A percentile compares a stretch with the other conserved stretches of the same genome.
phyloP scores from a whole-genome alignment of 2,113 vertebrate species.

The Gadus chalcogrammus region DNA sequence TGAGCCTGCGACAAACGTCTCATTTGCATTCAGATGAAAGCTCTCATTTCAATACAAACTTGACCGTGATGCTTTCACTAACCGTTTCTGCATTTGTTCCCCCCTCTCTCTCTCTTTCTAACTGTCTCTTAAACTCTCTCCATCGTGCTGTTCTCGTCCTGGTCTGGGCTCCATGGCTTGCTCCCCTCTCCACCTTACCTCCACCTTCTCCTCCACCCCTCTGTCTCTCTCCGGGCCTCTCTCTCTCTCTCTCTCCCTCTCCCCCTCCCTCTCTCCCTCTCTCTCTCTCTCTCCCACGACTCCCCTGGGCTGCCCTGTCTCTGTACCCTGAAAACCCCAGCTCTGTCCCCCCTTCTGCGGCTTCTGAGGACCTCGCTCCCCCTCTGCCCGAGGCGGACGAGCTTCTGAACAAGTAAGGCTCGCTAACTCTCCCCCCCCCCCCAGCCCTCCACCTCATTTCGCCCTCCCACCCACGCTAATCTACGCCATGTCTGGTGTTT shows the following conservation, averaged over 20 bases:
- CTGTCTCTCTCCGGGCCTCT: slow-evolving; percentile 3
- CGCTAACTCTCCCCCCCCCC: background rate
- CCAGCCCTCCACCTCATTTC: background rate
- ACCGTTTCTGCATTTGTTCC: slow-evolving; percentile 48
- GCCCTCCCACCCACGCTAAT: background rate
- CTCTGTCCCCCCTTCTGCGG: slow-evolving; percentile 71
- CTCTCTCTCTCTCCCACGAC: background rate
- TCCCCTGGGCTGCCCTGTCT: slow-evolving; percentile 15
- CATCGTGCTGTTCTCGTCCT: background rate
- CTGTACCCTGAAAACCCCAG: slow-evolving; percentile 53
- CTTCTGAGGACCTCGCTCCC: slow-evolving; percentile 82
- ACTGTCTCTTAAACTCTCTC: slow-evolving; percentile 11
- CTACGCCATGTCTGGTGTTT: too few species aligned
- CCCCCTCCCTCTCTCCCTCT: background rate
- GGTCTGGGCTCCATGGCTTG: slow-evolving; percentile 7
- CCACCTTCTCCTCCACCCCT: background rate
- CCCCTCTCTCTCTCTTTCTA: slow-evolving; percentile 15
- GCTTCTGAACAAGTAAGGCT: slow-evolving; percentile 90
- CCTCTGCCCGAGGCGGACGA: slow-evolving; percentile 89
- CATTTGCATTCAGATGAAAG: slow-evolving; percentile 18
- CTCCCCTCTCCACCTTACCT: slow-evolving; percentile 5
- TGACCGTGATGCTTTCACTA: slow-evolving; percentile 56
- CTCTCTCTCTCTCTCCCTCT: background rate
- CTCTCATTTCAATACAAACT: slow-evolving; percentile 26
- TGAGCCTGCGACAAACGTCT: background rate